Evolutionary conservation across 1,140 invertebrate genomes (phyloP).

Genomic region (Planococcus citri): DNA sequence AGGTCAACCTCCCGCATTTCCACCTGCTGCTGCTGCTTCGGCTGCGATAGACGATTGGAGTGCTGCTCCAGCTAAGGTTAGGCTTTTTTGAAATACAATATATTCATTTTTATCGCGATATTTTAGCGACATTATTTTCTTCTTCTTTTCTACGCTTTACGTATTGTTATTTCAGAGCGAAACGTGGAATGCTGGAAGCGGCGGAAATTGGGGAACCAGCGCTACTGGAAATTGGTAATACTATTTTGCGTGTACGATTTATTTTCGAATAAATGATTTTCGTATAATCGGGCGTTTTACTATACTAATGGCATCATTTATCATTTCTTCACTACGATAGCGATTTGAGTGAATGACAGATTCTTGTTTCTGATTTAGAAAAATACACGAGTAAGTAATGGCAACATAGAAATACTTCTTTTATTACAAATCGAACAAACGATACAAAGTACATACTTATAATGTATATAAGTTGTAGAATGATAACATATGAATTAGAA

Average conservation of each 20-base stretch:
- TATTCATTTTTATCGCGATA: not conserved
- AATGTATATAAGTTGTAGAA: not conserved
- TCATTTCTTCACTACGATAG: no score
- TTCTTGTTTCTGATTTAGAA: no score
- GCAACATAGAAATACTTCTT: not conserved
- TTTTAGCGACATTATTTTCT: no score
- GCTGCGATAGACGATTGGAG: no score
- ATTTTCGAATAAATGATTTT: no score
- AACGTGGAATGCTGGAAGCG: not conserved
- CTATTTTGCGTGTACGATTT: not conserved
- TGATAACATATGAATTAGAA: not conserved
- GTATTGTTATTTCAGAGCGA: not conserved
- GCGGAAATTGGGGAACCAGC: not conserved
- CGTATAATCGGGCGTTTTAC: no score
- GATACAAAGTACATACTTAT: not conserved
- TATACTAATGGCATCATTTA: no score
- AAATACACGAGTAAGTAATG: no score
- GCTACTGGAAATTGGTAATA: not conserved
- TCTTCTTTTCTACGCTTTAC: no score
- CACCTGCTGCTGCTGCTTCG: slow-evolving; percentile 29
- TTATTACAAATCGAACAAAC: not conserved
- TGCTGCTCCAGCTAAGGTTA: no score
- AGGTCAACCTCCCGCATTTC: slow-evolving; percentile 28
- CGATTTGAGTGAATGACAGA: no score
- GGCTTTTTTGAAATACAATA: not conserved